Percentiles rank a stretch among this genome's conserved stretches.
Evolutionary conservation across 2,888 invertebrate species (phyloP).

Genomic region (Troides helena): DNA sequence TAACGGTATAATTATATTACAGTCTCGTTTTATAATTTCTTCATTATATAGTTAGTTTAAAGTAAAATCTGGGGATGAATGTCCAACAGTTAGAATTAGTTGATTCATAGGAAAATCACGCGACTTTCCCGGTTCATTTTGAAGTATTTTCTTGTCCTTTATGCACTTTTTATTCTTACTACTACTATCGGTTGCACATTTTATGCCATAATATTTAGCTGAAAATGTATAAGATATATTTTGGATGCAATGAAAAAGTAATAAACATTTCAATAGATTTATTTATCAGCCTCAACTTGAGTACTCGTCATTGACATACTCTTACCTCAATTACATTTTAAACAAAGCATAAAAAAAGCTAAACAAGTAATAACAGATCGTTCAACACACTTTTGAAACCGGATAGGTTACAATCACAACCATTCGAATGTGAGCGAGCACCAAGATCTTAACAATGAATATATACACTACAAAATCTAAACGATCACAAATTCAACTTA

Average conservation of each 20-base stretch:
- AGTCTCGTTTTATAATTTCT: too few species aligned
- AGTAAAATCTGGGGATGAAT: too few species aligned
- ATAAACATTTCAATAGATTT: constrained; percentile 47
- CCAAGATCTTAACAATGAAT: constrained; percentile 47
- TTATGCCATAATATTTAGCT: not conserved
- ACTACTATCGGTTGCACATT: too few species aligned
- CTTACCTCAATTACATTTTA: constrained; percentile 54
- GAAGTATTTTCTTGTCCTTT: too few species aligned
- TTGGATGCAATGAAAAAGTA: constrained; percentile 13
- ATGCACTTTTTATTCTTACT: too few species aligned
- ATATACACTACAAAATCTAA: constrained; percentile 72
- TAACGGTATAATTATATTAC: too few species aligned
- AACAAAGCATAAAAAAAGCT: constrained; percentile 67
- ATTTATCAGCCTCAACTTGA: constrained; percentile 73
- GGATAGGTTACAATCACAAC: constrained; percentile 44
- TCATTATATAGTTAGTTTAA: too few species aligned
- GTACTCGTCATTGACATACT: constrained; percentile 49
- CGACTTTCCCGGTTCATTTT: too few species aligned
- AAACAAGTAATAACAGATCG: constrained; percentile 73
- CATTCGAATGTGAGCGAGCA: constrained; percentile 54
- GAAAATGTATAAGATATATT: not conserved
- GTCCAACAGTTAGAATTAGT: too few species aligned
- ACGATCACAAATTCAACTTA: constrained; percentile 78
- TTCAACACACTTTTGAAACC: constrained; percentile 42
- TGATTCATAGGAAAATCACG: too few species aligned